phyloP scores from a whole-genome alignment of 2,113 vertebrate genomes.

The Varanus salvator region DNA sequence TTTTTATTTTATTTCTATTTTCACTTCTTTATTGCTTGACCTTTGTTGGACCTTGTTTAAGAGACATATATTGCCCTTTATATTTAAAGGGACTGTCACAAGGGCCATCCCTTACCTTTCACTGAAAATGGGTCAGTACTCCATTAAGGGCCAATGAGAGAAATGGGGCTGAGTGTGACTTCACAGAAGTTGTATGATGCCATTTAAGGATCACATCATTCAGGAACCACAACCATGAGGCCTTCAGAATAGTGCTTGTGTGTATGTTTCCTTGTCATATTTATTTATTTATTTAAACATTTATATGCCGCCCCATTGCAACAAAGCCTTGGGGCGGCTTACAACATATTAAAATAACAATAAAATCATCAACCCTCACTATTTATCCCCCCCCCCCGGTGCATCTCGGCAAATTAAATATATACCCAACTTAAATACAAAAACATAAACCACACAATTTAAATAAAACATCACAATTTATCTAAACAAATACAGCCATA shows the following conservation, averaged over 20 bases:
- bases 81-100: conserved; percentile 1
- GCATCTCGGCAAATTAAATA: no score
- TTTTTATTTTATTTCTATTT: conserved; percentile 61
- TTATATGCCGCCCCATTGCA: no score
- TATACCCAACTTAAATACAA: no score
- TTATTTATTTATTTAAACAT: no score
- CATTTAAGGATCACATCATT: not conserved
- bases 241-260: not conserved
- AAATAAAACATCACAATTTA: no score
- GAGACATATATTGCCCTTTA: conserved; percentile 28
- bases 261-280: not conserved
- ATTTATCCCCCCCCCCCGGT: no score
- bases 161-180: not conserved
- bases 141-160: conserved; percentile 15
- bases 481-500: no score
- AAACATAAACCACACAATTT: no score
- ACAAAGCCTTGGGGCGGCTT: no score
- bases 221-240: not conserved
- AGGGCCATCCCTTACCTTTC: conserved; percentile 22
- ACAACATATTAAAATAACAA: no score
- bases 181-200: not conserved
- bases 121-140: not conserved
- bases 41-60: conserved; percentile 66
- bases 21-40: conserved; percentile 64
- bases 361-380: no score